A percentile compares a stretch with the other conserved stretches of the same genome.
These are phyloP conservation scores for Pristionchus mayeri DNA, from an alignment of 2,888 invertebrate species.

Conservation along the genomic window DNA sequence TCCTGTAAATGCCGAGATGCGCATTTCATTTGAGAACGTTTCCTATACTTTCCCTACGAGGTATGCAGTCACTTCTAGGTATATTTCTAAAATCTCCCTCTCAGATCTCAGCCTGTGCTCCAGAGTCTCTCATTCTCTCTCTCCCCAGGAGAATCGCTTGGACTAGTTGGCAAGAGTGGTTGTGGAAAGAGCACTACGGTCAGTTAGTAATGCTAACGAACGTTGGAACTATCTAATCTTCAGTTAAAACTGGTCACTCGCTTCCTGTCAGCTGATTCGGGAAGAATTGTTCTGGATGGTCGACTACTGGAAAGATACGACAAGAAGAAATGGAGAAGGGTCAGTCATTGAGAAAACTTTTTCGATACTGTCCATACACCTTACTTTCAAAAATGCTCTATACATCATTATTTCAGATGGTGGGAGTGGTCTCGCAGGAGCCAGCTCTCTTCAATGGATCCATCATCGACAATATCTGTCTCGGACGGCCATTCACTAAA, in stretches of 20 bases:
- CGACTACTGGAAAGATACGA: background rate
- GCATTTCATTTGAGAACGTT: background rate
- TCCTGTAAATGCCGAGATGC: background rate
- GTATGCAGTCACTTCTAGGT: background rate
- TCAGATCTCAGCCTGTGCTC: constrained; percentile 16
- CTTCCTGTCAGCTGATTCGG: constrained; percentile 1
- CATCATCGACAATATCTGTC: constrained; percentile 26
- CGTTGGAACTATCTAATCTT: background rate
- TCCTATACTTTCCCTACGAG: constrained; percentile 4
- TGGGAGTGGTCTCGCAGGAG: constrained; percentile 45
- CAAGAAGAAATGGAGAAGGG: constrained; percentile 20
- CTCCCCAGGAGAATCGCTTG: constrained; percentile 19
- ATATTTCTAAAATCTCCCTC: background rate
- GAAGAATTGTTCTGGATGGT: background rate
- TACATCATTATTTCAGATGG: background rate
- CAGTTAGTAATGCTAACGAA: background rate
- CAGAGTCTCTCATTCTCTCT: constrained; percentile 13
- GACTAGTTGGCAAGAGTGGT: constrained; percentile 37
- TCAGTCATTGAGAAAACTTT: background rate
- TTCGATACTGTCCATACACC: background rate
- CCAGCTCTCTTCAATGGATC: constrained; percentile 36
- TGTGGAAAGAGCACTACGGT: constrained; percentile 48
- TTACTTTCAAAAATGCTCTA: background rate
- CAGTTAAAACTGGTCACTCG: constrained; percentile 38
- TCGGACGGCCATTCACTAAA: constrained; percentile 21